Percentiles rank a stretch among this genome's conserved stretches.
These are phyloP conservation scores for Crioceris asparagi DNA, from an alignment of 2,888 invertebrate genomes.

Conservation along the genomic window DNA sequence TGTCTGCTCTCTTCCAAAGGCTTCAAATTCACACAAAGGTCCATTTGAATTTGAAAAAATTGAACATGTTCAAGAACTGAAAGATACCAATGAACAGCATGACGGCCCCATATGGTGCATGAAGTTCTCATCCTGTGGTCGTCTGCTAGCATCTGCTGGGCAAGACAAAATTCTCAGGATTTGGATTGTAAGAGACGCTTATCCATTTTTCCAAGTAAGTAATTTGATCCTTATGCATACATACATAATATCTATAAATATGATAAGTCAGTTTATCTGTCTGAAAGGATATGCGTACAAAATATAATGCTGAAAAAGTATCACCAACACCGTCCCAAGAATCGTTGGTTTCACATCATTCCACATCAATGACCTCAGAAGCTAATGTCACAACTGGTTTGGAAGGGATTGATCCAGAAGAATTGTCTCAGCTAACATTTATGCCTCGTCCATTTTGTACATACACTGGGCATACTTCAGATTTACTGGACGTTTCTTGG, in stretches of 20 bases:
- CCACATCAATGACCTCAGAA: constrained; percentile 50
- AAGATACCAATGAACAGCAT: constrained; percentile 62
- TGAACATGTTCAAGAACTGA: constrained; percentile 72
- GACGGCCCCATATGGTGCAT: constrained; percentile 97
- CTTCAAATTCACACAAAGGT: constrained; percentile 91
- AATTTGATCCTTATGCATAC: not conserved
- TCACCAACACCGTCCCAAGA: constrained; percentile 91
- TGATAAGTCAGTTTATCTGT: too few species aligned
- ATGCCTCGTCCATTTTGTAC: constrained; percentile 85
- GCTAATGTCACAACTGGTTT: constrained; percentile 35
- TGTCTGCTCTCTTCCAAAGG: constrained; percentile 36
- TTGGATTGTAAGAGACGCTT: constrained; percentile 89
- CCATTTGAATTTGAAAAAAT: constrained; percentile 92
- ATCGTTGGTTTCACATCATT: constrained; percentile 72
- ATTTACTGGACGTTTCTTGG: constrained; percentile 95
- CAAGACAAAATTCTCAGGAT: constrained; percentile 90
- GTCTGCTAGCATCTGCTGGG: constrained; percentile 91
- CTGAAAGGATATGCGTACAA: constrained; percentile 92
- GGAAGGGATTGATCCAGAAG: constrained; percentile 51
- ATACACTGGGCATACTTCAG: constrained; percentile 91
- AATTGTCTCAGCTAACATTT: constrained; percentile 56
- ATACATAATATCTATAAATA: not conserved
- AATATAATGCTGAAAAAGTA: constrained; percentile 83
- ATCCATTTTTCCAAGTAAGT: constrained; percentile 73
- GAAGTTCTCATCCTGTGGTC: constrained; percentile 94